A percentile compares a stretch with the other conserved stretches of the same genome.
These are phyloP conservation scores for Cephus sareptanus DNA, from an alignment of 2,888 invertebrate species.

Conservation along the genomic window DNA sequence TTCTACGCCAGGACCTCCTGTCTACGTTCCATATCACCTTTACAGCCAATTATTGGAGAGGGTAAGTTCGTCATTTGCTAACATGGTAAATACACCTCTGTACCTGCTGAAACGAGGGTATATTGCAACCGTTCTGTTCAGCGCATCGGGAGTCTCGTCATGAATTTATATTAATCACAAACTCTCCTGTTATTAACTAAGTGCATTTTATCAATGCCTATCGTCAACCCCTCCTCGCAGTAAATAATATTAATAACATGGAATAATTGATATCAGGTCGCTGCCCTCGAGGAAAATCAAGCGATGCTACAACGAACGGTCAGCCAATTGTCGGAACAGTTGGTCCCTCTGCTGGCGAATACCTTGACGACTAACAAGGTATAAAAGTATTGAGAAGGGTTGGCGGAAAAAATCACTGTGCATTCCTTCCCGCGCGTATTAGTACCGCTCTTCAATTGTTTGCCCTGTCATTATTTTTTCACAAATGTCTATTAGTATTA, in stretches of 20 bases:
- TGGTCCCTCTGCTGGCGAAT: slow-evolving; percentile 43
- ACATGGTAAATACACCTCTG: background rate
- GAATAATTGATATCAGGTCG: slow-evolving; percentile 38
- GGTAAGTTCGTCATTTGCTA: slow-evolving; percentile 39
- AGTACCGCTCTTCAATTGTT: background rate
- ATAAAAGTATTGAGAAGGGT: slow-evolving; percentile 27
- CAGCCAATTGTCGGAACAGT: slow-evolving; percentile 51
- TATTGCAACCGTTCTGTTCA: background rate
- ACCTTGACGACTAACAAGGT: slow-evolving; percentile 36
- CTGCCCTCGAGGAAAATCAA: slow-evolving; percentile 54
- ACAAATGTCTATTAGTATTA: slow-evolving; percentile 23
- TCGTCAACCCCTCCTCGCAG: background rate
- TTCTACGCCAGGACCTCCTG: slow-evolving; percentile 40
- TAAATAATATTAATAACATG: background rate
- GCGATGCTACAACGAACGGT: slow-evolving; percentile 51
- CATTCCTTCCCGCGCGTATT: slow-evolving; percentile 26
- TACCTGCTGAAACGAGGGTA: background rate
- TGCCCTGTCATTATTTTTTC: background rate
- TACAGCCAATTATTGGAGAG: slow-evolving; percentile 60
- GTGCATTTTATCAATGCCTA: background rate
- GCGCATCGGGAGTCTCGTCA: too few species aligned
- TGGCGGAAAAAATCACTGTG: slow-evolving; percentile 25
- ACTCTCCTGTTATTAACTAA: background rate
- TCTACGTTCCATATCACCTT: slow-evolving; percentile 60
- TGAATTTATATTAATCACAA: too few species aligned